phyloP scores from a whole-genome alignment of 1,140 invertebrate species.

The Zaprionus inermis region DNA sequence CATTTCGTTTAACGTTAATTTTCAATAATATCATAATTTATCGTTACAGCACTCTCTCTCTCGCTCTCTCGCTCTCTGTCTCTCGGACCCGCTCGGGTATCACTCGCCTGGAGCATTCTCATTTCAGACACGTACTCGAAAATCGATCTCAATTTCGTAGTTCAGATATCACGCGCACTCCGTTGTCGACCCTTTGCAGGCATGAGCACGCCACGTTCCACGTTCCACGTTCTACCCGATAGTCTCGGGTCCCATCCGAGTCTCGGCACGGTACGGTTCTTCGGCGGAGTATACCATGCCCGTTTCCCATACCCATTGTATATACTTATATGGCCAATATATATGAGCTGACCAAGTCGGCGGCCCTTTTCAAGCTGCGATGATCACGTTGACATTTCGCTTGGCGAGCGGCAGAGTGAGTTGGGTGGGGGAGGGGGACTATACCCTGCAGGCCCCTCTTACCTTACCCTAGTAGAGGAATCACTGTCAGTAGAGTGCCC shows the following conservation, averaged over 20 bases:
- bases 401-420: too few relatives aligned
- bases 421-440: neutral
- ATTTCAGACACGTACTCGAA: slow-evolving; percentile 64
- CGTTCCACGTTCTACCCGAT: slow-evolving; percentile 11
- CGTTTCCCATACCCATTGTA: slow-evolving; percentile 14
- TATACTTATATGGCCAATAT: slow-evolving; percentile 65
- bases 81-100: neutral
- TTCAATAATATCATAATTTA: slow-evolving; percentile 82
- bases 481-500: too few relatives aligned
- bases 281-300: too few relatives aligned
- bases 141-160: slow-evolving; percentile 82
- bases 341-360: slow-evolving; percentile 40
- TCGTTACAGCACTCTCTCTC: slow-evolving; percentile 54
- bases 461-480: too few relatives aligned
- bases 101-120: slow-evolving; percentile 32
- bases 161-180: slow-evolving; percentile 78
- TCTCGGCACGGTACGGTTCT: neutral
- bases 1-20: slow-evolving; percentile 74
- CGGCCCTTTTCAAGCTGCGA: slow-evolving; percentile 76
- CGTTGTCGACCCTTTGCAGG: slow-evolving; percentile 4
- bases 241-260: neutral
- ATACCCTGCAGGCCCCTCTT: neutral
- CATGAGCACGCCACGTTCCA: slow-evolving; percentile 62
- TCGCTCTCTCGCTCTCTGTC: slow-evolving; percentile 1
- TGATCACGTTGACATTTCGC: slow-evolving; percentile 78